phyloP scores from a whole-genome alignment of 1,140 invertebrate species.

The Zelostemma sp. region DNA sequence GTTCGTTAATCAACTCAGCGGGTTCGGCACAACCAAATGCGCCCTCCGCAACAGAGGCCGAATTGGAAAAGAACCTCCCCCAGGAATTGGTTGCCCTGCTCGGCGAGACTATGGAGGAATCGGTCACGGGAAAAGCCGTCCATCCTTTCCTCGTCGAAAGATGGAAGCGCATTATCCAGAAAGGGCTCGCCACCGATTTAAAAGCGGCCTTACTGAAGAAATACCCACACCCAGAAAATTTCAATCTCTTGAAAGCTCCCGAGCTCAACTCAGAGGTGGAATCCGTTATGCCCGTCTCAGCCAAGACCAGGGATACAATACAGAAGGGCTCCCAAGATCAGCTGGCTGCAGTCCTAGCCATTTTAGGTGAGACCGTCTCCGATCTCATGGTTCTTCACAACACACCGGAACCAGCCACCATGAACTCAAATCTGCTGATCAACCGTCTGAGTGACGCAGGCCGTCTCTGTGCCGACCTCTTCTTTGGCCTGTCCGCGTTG shows the following conservation, averaged over 20 bases:
- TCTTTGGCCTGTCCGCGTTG: neutral
- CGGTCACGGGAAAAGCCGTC: neutral
- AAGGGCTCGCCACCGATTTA: neutral
- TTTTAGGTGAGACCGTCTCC: neutral
- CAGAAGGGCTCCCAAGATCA: neutral
- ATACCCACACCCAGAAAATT: neutral
- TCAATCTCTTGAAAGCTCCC: neutral
- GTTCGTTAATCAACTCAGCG: too few species aligned
- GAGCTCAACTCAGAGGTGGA: neutral
- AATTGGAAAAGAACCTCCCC: neutral
- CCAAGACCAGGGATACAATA: neutral
- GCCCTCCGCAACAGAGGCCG: too few species aligned
- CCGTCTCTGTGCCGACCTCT: neutral
- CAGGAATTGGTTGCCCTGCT: neutral
- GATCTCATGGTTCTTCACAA: neutral
- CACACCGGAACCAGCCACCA: neutral
- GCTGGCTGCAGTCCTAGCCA: neutral
- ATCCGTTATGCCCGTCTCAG: neutral
- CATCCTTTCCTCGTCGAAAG: neutral
- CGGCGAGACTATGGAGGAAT: neutral
- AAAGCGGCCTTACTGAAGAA: neutral
- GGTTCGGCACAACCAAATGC: too few species aligned
- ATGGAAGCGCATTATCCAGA: neutral
- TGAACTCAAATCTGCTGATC: neutral
- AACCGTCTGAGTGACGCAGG: conserved; percentile 6